Base-by-base conservation (phyloP, 2,113 vertebrate species). In the Halichoeres trimaculatus region DNA sequence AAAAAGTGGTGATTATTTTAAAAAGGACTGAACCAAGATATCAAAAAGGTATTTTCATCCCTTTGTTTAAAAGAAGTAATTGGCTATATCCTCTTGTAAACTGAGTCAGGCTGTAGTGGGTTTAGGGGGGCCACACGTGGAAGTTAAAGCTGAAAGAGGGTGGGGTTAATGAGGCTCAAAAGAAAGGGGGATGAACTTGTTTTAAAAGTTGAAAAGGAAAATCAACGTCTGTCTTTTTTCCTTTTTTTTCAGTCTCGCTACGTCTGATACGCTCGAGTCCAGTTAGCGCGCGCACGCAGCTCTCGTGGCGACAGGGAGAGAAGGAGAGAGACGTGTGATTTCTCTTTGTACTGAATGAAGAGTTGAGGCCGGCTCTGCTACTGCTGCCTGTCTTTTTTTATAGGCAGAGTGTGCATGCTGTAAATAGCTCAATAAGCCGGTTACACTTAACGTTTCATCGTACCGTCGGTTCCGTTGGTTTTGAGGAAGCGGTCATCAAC, bases 311-410 rank as follows among this genome's bases (percentile, higher is more conserved):
- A 63, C 34, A 51, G 17, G 48, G 62, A 66, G 34, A 77, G 68
- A 68, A 57, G 41, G 53, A 64, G 71, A 73, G 70, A 66, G 78
- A 78, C 66, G 78, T 67, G 80, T 56, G 82, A 73, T 75, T 87
- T 84, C 59, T 87, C 85, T 88, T 88, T 91, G 84, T 90, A 87
- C 76, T 86, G 78, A 67, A 76, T 71, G 75, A 88, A 80, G 87
- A 90, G 85, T 86, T 86, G 79, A 79, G 65, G 56, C 62, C 73
- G 69, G 71, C 77, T 66, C 73, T 53, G 55, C 70, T n/a, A 14
- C 65, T 14, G 35, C 85, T 60, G 35, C 40, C 35, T 6, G 36
- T 43, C 53, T 71, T 66, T 79, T 63, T 68, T 76, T 74, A 70
- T 14, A 82, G 78, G 79, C 86, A 24, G 73, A 84, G 77, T 80